Conservation (phyloP, 2,888 invertebrate genomes). For the Thelaira solivaga region DNA sequence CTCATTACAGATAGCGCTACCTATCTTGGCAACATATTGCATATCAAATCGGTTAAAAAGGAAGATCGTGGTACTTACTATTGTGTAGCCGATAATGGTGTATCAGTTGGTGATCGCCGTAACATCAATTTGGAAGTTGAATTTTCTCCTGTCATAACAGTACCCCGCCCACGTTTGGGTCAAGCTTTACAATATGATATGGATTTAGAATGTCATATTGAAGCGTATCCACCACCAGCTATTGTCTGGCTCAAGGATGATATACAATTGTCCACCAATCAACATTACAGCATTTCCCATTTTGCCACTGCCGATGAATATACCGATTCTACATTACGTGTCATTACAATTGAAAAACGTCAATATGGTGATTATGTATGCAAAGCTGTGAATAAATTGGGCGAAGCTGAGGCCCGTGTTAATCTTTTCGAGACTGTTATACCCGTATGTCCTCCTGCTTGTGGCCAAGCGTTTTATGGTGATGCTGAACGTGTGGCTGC, state of each 20-base stretch:
- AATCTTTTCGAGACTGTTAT: slow-evolving; percentile 93
- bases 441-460: slow-evolving; percentile 95
- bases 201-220: slow-evolving; percentile 95
- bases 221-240: slow-evolving; percentile 95
- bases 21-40: slow-evolving; percentile 86
- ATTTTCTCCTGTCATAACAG: slow-evolving; percentile 91
- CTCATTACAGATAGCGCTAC: slow-evolving; percentile 75
- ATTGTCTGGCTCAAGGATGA: slow-evolving; percentile 94
- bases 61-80: slow-evolving; percentile 96
- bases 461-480: slow-evolving; percentile 78
- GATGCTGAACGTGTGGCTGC: slow-evolving; percentile 72
- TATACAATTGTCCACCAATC: slow-evolving; percentile 89
- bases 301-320: slow-evolving; percentile 95
- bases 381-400: slow-evolving; percentile 92
- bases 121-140: slow-evolving; percentile 95
- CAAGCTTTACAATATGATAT: slow-evolving; percentile 94
- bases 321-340: slow-evolving; percentile 91
- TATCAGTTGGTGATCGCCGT: slow-evolving; percentile 88
- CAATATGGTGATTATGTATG: slow-evolving; percentile 92
- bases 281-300: slow-evolving; percentile 93
- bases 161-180: slow-evolving; percentile 88
- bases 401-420: slow-evolving; percentile 86
- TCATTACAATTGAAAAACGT: slow-evolving; percentile 93
- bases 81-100: slow-evolving; percentile 93
- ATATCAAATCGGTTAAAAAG: slow-evolving; percentile 87